phyloP scores from a whole-genome alignment of 1,140 invertebrate genomes.

The Microvelia longipes region DNA sequence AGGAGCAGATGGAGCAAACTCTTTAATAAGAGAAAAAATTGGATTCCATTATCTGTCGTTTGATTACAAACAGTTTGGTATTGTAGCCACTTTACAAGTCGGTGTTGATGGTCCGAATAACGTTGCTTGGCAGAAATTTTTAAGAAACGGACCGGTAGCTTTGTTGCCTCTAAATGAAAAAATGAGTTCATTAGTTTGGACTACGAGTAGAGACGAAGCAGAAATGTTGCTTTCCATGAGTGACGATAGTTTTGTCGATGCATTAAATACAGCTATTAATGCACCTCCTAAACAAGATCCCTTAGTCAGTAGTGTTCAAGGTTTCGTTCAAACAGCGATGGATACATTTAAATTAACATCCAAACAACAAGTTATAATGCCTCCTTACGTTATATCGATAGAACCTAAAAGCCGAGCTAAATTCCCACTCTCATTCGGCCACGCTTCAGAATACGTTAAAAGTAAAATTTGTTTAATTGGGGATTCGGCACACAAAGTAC shows the following conservation, averaged over 20 bases:
- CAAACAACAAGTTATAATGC: slow-evolving; percentile 4
- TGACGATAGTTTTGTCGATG: slow-evolving; percentile 72
- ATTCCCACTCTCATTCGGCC: slow-evolving; percentile 84
- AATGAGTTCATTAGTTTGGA: slow-evolving; percentile 83
- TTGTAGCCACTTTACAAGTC: slow-evolving; percentile 77
- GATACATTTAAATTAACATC: slow-evolving; percentile 4
- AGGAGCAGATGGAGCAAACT: slow-evolving; percentile 85
- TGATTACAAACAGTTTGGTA: slow-evolving; percentile 74
- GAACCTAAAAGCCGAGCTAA: slow-evolving; percentile 49
- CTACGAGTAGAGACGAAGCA: slow-evolving; percentile 55
- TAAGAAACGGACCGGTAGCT: slow-evolving; percentile 79
- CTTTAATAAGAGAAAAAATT: slow-evolving; percentile 65
- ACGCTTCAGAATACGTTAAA: slow-evolving; percentile 67
- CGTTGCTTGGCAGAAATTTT: slow-evolving; percentile 90
- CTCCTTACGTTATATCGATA: slow-evolving; percentile 4
- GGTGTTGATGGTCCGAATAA: slow-evolving; percentile 29
- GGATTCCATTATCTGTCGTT: slow-evolving; percentile 57
- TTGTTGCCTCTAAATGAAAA: slow-evolving; percentile 65
- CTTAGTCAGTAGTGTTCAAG: not conserved
- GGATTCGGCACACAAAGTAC: slow-evolving; percentile 90
- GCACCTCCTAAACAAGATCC: not conserved
- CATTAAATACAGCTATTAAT: slow-evolving; percentile 63
- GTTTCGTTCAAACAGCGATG: not conserved
- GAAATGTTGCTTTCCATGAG: slow-evolving; percentile 50
- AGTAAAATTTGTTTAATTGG: slow-evolving; percentile 41